Conservation (phyloP, 2,797 vertebrate species). For the Calcarius lapponicus region DNA sequence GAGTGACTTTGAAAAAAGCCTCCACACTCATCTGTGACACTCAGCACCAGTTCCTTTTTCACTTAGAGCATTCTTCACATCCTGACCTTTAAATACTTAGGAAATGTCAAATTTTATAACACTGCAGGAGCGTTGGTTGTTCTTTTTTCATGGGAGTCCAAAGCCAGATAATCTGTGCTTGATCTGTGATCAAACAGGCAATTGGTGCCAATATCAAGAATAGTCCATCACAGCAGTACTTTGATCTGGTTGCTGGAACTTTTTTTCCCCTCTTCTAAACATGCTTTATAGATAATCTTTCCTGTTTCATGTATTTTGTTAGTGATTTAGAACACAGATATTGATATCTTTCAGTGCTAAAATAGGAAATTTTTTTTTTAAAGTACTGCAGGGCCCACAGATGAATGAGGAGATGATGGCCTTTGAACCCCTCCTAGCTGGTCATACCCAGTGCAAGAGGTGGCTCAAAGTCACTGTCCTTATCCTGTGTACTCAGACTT, state of each 20-base stretch:
- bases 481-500: background rate
- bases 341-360: background rate
- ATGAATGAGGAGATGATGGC: background rate
- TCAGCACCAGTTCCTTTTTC: constrained; percentile 21
- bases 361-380: background rate
- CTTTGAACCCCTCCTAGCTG: background rate
- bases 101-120: constrained; percentile 27
- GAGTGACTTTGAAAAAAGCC: constrained; percentile 22
- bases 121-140: background rate
- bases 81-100: constrained; percentile 32
- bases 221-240: background rate
- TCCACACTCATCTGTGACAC: constrained; percentile 14
- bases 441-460: background rate
- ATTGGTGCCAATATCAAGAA: background rate
- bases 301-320: background rate
- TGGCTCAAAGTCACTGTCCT: background rate
- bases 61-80: constrained; percentile 20
- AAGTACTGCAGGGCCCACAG: background rate
- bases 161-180: constrained; percentile 14
- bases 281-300: background rate
- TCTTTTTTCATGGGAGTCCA: constrained; percentile 19
- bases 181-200: constrained; percentile 39
- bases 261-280: background rate
- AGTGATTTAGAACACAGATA: background rate
- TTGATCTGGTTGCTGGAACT: background rate